These are phyloP conservation scores for Henricia sp. DNA, from an alignment of 53 echinoderm and acorn worm genomes.

Conservation along the genomic window DNA sequence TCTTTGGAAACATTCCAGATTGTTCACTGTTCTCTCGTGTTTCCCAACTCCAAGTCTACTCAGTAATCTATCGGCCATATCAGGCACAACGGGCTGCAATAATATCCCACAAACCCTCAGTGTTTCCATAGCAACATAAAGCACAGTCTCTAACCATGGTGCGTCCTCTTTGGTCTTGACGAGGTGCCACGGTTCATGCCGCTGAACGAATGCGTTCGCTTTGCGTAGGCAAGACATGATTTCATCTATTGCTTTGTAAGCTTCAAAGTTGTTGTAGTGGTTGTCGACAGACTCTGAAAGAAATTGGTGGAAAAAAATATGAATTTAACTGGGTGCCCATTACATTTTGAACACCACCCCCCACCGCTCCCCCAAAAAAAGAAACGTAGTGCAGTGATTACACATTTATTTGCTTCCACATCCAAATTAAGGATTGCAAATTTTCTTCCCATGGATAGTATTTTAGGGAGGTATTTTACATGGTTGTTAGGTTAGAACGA, in stretches of 20 bases:
- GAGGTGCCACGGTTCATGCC: constrained; percentile 95
- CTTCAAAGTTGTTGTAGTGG: constrained; percentile 76
- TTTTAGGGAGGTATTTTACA: too few relatives aligned
- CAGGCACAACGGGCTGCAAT: constrained; percentile 84
- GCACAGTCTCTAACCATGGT: constrained; percentile 80
- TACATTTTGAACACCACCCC: too few relatives aligned
- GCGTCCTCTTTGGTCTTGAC: constrained; percentile 53
- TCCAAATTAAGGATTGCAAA: too few relatives aligned
- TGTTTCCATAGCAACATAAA: constrained; percentile 94
- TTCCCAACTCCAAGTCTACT: constrained; percentile 73
- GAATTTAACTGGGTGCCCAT: too few relatives aligned
- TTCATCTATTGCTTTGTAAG: constrained; percentile 76
- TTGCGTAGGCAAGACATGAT: constrained; percentile 80
- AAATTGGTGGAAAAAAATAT: too few relatives aligned
- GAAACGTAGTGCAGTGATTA: too few relatives aligned
- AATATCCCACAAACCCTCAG: constrained; percentile 92
- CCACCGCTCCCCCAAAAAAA: too few relatives aligned
- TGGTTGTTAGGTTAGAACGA: too few relatives aligned
- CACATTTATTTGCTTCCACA: too few relatives aligned
- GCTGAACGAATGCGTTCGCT: constrained; percentile 85
- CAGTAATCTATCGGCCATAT: constrained; percentile 71
- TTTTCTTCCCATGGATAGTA: too few relatives aligned
- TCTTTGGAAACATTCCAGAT: constrained; percentile 63
- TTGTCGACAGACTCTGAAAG: constrained; percentile 73
- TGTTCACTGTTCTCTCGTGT: constrained; percentile 54